Evolutionary conservation across 2,113 vertebrate genomes (phyloP).

Genomic region (Tapirus terrestris): DNA sequence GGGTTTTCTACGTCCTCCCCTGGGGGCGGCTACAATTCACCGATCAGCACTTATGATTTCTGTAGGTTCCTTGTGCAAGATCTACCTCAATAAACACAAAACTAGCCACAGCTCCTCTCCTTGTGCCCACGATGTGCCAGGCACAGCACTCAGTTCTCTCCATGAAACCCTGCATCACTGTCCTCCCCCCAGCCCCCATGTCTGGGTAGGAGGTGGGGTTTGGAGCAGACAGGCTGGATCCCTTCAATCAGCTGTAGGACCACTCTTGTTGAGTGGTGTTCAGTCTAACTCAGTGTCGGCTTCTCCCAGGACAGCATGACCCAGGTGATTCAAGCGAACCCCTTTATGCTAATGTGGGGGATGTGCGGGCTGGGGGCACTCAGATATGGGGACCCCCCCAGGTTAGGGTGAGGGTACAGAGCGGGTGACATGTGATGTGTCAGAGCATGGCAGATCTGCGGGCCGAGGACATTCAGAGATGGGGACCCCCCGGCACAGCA

Average conservation of each 20-base stretch:
- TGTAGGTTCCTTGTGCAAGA: too few relatives aligned
- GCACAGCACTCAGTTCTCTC: not conserved
- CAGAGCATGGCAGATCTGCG: not conserved
- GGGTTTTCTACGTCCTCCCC: too few relatives aligned
- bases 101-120: not conserved
- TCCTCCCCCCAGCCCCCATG: rapidly evolving
- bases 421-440: not conserved
- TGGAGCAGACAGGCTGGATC: too few relatives aligned
- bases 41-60: rapidly evolving
- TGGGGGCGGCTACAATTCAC: too few relatives aligned
- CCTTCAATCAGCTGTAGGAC: too few relatives aligned
- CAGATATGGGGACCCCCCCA: not conserved
- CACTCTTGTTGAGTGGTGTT: too few relatives aligned
- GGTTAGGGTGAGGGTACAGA: not conserved
- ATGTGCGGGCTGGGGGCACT: not conserved
- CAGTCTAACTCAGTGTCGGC: not conserved
- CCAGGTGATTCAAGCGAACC: not conserved
- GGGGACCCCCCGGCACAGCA: not conserved
- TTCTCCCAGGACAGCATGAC: not conserved
- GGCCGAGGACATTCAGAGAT: not conserved
- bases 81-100: too few relatives aligned
- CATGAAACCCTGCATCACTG: rapidly evolving
- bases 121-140: rapidly evolving
- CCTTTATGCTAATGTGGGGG: not conserved
- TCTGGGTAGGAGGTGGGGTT: not conserved